Percentiles rank a stretch among this genome's conserved stretches.
Evolutionary conservation across 2,797 vertebrate genomes (phyloP).

Genomic region (Xenopus petersii): DNA sequence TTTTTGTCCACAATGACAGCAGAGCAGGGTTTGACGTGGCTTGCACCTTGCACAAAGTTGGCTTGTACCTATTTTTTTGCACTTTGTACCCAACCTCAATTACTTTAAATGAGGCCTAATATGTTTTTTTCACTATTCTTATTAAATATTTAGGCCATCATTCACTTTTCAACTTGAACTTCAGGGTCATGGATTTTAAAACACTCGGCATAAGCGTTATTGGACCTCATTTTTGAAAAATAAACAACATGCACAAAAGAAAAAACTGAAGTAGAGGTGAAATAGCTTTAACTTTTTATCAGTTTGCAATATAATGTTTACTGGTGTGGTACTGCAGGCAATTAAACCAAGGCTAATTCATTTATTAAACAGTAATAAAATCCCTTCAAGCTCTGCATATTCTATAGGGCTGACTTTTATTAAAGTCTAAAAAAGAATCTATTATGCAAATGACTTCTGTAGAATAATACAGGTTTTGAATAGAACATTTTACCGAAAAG

Average conservation of each 20-base stretch:
- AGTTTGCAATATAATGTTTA: constrained; percentile 3
- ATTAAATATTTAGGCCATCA: constrained; percentile 5
- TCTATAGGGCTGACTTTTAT: background rate
- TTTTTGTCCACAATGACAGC: too few relatives aligned
- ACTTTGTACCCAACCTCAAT: too few relatives aligned
- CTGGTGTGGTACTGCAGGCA: background rate
- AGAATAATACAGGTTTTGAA: background rate
- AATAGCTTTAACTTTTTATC: constrained; percentile 1
- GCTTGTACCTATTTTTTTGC: background rate
- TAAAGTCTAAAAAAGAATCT: background rate
- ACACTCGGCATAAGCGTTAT: background rate
- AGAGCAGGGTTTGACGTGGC: background rate
- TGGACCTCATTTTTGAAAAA: background rate
- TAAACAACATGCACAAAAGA: background rate
- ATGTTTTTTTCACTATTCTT: background rate
- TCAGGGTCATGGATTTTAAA: constrained; percentile 9
- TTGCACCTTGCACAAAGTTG: constrained; percentile 6
- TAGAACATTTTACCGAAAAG: too few relatives aligned
- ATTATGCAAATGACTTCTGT: background rate
- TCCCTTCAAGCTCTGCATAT: background rate
- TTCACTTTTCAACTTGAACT: background rate
- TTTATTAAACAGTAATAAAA: constrained; percentile 5
- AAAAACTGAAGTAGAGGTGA: background rate
- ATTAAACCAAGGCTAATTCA: background rate
- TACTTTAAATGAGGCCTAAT: too few relatives aligned